A percentile compares a stretch with the other conserved stretches of the same genome.
These are phyloP conservation scores for Cosmorhoe ocellata DNA, from an alignment of 2,888 invertebrate species.

Conservation along the genomic window DNA sequence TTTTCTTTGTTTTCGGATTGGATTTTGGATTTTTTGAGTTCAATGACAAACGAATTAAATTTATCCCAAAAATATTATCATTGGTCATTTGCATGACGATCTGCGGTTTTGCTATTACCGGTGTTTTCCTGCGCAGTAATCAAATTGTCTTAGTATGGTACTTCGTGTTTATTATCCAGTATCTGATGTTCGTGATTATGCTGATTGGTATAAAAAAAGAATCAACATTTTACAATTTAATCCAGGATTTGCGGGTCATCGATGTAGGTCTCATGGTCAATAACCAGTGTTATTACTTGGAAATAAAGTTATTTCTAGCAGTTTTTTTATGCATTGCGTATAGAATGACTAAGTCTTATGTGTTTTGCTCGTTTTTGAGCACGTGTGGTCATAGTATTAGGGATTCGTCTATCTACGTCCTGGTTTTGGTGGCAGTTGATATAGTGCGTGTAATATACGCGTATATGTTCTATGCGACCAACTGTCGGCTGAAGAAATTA, in stretches of 20 bases:
- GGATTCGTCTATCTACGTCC: background rate
- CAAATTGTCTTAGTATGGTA: background rate
- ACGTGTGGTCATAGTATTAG: background rate
- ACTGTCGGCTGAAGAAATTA: constrained; percentile 4
- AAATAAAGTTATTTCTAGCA: background rate
- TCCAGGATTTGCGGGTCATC: background rate
- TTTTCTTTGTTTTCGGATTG: background rate
- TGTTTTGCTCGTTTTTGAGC: background rate
- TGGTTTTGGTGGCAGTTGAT: background rate
- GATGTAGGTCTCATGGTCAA: constrained; percentile 2
- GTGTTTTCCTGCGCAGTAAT: background rate
- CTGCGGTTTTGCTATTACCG: background rate
- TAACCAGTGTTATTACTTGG: background rate
- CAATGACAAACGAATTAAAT: background rate
- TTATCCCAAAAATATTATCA: background rate
- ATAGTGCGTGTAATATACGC: background rate
- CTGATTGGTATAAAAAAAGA: background rate
- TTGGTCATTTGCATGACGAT: background rate
- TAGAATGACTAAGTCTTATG: background rate
- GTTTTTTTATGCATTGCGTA: background rate
- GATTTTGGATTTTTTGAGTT: constrained; percentile 6
- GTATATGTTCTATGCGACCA: constrained; percentile 10
- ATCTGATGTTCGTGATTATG: background rate
- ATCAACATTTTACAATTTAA: constrained; percentile 2
- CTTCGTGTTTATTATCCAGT: background rate